Conservation (phyloP, 2,888 invertebrate genomes). For the Lasioglossum morio region DNA sequence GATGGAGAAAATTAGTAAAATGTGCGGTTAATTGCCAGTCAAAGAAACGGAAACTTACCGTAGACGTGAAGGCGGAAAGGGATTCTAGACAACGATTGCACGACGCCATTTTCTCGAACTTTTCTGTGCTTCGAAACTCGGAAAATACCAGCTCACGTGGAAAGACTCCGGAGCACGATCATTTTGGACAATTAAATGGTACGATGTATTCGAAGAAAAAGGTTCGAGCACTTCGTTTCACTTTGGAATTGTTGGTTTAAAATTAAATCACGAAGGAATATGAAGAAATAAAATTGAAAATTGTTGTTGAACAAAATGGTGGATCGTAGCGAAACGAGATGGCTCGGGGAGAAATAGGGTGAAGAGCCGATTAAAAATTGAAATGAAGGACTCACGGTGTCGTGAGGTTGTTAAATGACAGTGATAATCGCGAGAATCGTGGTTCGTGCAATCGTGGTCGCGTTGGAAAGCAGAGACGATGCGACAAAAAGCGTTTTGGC, state of each 20-base stretch:
- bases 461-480: slow-evolving; percentile 32
- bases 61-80: slow-evolving; percentile 12
- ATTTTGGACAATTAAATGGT: background rate
- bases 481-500: slow-evolving; percentile 73
- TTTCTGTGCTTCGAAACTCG: background rate
- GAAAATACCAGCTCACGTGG: background rate
- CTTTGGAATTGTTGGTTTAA: background rate
- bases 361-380: background rate
- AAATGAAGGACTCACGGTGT: background rate
- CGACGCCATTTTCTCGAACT: background rate
- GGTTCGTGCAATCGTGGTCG: slow-evolving; percentile 33
- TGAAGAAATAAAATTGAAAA: background rate
- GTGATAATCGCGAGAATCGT: background rate
- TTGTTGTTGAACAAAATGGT: background rate
- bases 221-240: background rate
- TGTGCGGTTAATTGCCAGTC: slow-evolving; percentile 40
- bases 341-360: background rate
- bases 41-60: slow-evolving; percentile 48
- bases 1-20: background rate
- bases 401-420: background rate
- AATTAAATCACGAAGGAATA: background rate
- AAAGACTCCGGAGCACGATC: background rate
- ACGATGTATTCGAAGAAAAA: no score
- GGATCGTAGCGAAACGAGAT: no score
- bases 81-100: slow-evolving; percentile 35